These are phyloP conservation scores for Eptatretus burgeri DNA, from an alignment of 2,113 vertebrate genomes.

Conservation along the genomic window DNA sequence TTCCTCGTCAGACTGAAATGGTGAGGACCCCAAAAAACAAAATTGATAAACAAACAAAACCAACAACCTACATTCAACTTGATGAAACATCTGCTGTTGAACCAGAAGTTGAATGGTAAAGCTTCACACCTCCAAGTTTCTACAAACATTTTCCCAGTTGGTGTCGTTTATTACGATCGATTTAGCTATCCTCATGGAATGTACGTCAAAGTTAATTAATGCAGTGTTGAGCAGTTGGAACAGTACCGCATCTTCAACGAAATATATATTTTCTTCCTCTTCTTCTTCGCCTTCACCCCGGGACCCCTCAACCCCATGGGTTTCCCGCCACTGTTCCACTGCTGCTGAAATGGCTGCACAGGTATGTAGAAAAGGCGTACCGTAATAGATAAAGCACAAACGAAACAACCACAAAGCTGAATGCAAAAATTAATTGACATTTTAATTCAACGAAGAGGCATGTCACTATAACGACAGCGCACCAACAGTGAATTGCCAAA, in stretches of 20 bases:
- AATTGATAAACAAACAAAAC: too few species aligned
- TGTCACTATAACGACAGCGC: too few species aligned
- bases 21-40: not conserved
- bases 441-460: too few species aligned
- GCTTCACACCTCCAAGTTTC: too few species aligned
- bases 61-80: too few species aligned
- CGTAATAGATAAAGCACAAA: too few species aligned
- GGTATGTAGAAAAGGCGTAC: not conserved
- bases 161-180: too few species aligned
- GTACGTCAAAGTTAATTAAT: not conserved
- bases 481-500: too few species aligned
- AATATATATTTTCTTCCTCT: constrained; percentile 61
- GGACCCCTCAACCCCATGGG: constrained; percentile 30
- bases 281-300: constrained; percentile 28
- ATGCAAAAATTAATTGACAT: too few species aligned
- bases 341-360: constrained; percentile 32
- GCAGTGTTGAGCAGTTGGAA: constrained; percentile 14
- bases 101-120: too few species aligned
- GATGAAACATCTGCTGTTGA: too few species aligned
- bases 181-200: not conserved
- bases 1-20: constrained; percentile 35
- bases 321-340: constrained; percentile 46
- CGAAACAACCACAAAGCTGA: too few species aligned
- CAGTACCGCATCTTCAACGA: constrained; percentile 29
- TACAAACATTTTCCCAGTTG: not conserved